phyloP scores from a whole-genome alignment of 2,113 vertebrate genomes.

The Ailuropoda melanoleuca region DNA sequence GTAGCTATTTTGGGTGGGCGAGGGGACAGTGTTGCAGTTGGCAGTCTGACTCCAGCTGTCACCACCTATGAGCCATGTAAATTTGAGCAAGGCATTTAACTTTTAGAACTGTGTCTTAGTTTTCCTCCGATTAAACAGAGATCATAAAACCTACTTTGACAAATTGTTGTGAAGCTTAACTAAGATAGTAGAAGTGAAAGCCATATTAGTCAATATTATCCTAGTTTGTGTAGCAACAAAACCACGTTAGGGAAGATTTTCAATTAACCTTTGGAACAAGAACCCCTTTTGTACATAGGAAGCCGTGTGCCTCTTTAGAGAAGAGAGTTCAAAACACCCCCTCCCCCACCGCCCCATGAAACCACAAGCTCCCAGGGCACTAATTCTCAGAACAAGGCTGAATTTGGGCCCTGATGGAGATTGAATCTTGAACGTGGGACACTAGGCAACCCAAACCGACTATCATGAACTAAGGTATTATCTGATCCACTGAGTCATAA shows the following conservation, averaged over 20 bases:
- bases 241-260: neutral
- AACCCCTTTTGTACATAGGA: neutral
- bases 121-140: slow-evolving; percentile 6
- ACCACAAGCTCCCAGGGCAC: neutral
- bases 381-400: neutral
- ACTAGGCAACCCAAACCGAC: neutral
- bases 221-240: neutral
- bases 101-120: neutral
- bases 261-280: neutral
- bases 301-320: neutral
- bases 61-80: neutral
- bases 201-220: neutral
- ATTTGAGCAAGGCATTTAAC: neutral
- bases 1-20: neutral
- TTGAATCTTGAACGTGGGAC: neutral
- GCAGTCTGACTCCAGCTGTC: neutral
- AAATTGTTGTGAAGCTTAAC: neutral
- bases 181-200: neutral
- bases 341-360: neutral
- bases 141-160: neutral
- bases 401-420: neutral
- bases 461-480: neutral
- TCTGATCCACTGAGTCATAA: neutral
- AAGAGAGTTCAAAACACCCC: neutral
- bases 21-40: neutral